Conservation (phyloP, 2,797 vertebrate species). For the Etheostoma perlongum region DNA sequence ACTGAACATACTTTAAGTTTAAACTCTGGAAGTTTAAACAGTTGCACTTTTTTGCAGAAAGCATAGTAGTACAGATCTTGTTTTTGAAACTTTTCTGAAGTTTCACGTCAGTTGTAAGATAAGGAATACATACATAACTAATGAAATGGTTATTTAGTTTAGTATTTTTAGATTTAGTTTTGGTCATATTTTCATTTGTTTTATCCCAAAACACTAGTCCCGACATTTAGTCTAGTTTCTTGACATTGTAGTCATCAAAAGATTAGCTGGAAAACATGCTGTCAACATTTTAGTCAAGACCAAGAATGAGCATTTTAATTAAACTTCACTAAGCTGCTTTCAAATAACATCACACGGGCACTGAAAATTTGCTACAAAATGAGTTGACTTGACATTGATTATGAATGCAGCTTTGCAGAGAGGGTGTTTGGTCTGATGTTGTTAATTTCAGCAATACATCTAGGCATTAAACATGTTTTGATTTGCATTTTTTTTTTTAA, state of each 20-base stretch:
- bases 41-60: not conserved
- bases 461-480: conserved; percentile 25
- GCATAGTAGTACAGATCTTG: not conserved
- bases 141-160: not conserved
- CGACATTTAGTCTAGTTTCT: not conserved
- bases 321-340: not conserved
- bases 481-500: conserved; percentile 40
- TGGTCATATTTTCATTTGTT: not conserved
- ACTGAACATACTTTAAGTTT: conserved; percentile 1
- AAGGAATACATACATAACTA: not conserved
- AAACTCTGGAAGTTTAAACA: conserved; percentile 7
- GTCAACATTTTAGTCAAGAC: not conserved
- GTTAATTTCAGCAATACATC: conserved; percentile 21
- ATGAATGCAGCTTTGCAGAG: conserved; percentile 26
- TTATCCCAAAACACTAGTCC: not conserved
- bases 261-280: not conserved
- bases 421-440: conserved; percentile 15
- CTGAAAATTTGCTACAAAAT: not conserved
- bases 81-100: too few species aligned
- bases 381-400: conserved; percentile 4
- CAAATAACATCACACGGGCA: not conserved
- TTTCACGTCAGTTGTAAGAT: not conserved
- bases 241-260: not conserved
- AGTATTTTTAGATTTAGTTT: not conserved
- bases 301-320: not conserved